Evolutionary conservation across 2,797 vertebrate species (phyloP), one percentile per base, ranked within the genome.

Genomic region (Petrocephalus sullivani): DNA sequence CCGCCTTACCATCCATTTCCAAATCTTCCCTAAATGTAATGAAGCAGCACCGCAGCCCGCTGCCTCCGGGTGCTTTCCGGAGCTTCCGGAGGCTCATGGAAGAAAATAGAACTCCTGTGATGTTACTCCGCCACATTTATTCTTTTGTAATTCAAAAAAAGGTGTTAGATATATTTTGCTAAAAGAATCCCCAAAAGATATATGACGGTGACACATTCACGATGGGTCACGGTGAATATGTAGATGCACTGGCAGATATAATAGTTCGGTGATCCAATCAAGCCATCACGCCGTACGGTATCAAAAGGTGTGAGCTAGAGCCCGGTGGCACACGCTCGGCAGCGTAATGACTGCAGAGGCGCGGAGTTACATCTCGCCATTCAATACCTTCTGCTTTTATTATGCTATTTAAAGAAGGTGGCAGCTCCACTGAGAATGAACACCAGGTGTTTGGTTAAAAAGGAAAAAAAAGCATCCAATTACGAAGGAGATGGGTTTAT

Each of bases 331-430:
- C 82, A 10, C 1, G n/a, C 21, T 5, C 49, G 1, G 3, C 21
- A 0, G 46, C 19, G 28, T 84, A 84, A 84, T 53, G 82, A 84
- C 46, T 53, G 82, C 82, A 84, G 82, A 54, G 82, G 54, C 82
- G 10, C n/a, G 9, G 46, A 53, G 46, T 84, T 84, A 54, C 19
- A 84, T 84, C 51, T 46, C n/a, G 21, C n/a, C 21, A 49, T 49
- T 84, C 82, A 84, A 54, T 54, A 84, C 82, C 82, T 56, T 56
- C 82, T 54, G 67, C 21, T 23, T 84, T 84, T 84, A 84, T 84
- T 54, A 53, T 7, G 37, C 67, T 41, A 37, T 75, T 75, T 75
- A 75, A 75, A 75, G 67, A 75, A 41, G 33, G 67, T 75, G 67
- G 67, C 67, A 19, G 67, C 67, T 4, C 33, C 12, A 33, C 37